Percentiles rank a stretch among this genome's conserved stretches.
phyloP scores from a whole-genome alignment of 2,888 invertebrate species.

The Eupithecia vulgata region DNA sequence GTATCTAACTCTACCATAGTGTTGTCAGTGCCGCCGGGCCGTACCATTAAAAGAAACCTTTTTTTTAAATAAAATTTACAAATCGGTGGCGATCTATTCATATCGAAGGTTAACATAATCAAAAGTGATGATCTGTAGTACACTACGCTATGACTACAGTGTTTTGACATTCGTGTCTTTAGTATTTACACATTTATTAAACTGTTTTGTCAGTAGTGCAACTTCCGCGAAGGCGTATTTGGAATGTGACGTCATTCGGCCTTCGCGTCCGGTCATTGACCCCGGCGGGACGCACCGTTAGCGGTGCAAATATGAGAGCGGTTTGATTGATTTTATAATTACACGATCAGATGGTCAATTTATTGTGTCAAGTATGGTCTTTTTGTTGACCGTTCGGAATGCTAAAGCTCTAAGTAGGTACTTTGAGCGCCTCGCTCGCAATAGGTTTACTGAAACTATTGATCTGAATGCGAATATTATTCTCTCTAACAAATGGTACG shows the following conservation, averaged over 20 bases:
- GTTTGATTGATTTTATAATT: conserved; percentile 21
- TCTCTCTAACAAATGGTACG: not conserved
- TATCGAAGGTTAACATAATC: not conserved
- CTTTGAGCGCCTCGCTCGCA: not conserved
- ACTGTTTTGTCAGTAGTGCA: conserved; percentile 26
- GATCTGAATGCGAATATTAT: not conserved
- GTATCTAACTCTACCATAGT: not conserved
- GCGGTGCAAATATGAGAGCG: conserved; percentile 52
- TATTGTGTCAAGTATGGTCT: not conserved
- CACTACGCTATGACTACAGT: not conserved
- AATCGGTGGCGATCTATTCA: not conserved
- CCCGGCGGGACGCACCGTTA: conserved; percentile 61
- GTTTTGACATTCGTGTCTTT: not conserved
- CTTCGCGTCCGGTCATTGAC: conserved; percentile 73
- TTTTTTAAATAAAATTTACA: not conserved
- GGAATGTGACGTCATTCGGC: conserved; percentile 67
- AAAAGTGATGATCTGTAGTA: not conserved
- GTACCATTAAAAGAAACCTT: too few relatives aligned
- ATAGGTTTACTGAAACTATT: not conserved
- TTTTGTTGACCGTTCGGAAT: not conserved
- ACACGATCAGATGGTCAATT: not conserved
- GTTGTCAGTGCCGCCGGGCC: not conserved
- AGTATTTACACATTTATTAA: conserved; percentile 1
- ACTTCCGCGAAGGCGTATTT: conserved; percentile 17
- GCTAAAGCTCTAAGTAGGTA: not conserved